These are phyloP conservation scores for Acipenser transmontanus DNA, from an alignment of 2,797 vertebrate species.

Conservation along the genomic window DNA sequence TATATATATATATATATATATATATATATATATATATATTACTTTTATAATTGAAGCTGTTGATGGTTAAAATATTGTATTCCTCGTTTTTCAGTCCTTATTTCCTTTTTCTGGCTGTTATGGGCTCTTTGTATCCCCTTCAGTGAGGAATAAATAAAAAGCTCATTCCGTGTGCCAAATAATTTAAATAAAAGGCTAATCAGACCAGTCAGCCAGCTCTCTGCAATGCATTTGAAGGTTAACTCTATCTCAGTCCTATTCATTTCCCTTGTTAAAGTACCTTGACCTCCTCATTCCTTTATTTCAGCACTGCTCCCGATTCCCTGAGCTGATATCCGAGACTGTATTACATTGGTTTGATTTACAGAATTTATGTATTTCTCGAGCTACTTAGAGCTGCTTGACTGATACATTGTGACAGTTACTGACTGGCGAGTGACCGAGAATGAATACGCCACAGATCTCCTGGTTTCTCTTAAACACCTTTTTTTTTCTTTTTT, in stretches of 20 bases:
- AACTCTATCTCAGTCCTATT: slow-evolving; percentile 7
- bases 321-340: background rate
- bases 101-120: slow-evolving; percentile 9
- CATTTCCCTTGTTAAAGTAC: slow-evolving; percentile 3
- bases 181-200: slow-evolving; percentile 13
- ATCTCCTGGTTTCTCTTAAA: background rate
- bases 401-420: background rate
- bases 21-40: no score
- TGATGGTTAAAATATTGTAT: slow-evolving; percentile 11
- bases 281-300: slow-evolving; percentile 6
- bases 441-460: background rate
- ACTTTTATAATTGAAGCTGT: slow-evolving; percentile 19
- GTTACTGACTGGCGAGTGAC: background rate
- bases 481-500: background rate
- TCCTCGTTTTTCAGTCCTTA: slow-evolving; percentile 17
- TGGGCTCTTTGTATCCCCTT: background rate
- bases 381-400: background rate
- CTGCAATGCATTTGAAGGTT: background rate
- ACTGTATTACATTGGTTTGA: slow-evolving; percentile 1
- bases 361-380: background rate
- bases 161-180: slow-evolving; percentile 3
- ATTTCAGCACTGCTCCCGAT: background rate
- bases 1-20: slow-evolving; percentile 21
- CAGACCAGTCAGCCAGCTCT: background rate
- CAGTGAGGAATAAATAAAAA: slow-evolving; percentile 4